Evolutionary conservation across 2,797 vertebrate species (phyloP).

Genomic region (Bradypus variegatus): DNA sequence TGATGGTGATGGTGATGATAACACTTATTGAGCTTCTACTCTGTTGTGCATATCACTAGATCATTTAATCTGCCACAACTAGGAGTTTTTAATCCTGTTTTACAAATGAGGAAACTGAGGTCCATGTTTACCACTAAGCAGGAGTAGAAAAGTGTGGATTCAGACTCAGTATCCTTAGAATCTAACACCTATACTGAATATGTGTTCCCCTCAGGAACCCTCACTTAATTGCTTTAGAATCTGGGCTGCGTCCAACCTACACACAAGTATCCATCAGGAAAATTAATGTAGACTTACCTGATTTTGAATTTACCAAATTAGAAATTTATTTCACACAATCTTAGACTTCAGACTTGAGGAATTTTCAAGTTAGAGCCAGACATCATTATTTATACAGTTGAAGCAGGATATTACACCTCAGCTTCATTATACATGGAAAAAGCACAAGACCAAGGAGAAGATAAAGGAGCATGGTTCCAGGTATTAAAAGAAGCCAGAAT

Average conservation of each 20-base stretch:
- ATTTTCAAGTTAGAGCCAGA: background rate
- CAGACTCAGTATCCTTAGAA: background rate
- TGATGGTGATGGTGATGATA: too few relatives aligned
- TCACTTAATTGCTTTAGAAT: background rate
- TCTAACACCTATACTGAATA: background rate
- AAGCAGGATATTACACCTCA: background rate
- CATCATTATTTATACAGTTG: background rate
- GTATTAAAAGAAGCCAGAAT: background rate
- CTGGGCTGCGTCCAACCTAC: background rate
- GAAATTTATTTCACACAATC: background rate
- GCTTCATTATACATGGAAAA: background rate
- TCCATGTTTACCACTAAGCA: background rate
- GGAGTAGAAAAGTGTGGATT: background rate
- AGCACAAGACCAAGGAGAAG: background rate
- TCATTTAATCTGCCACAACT: background rate
- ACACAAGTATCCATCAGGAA: background rate
- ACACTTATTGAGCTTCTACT: background rate
- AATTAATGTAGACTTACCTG: background rate
- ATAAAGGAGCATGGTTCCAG: background rate
- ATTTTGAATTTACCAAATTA: conserved; percentile 21
- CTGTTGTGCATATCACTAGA: background rate
- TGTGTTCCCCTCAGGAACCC: background rate
- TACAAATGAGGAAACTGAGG: background rate
- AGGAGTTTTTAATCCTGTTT: background rate
- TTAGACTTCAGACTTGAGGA: background rate